Base-by-base conservation (phyloP, 2,113 vertebrate species). In the Melanerpes formicivorus region DNA sequence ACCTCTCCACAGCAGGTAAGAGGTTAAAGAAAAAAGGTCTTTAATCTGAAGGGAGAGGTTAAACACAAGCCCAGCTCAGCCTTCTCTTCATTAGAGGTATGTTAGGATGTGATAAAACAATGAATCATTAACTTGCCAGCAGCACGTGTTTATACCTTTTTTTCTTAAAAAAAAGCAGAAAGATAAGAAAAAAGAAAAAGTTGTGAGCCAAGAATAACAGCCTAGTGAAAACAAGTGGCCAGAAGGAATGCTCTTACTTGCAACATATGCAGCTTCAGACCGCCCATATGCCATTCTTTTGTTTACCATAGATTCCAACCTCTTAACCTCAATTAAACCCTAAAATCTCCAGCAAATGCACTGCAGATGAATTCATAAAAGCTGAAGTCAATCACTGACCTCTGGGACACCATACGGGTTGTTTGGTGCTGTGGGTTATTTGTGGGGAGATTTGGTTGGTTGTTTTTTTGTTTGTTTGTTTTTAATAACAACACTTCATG, bases 251-350 rank as follows among this genome's bases (percentile, higher is more conserved):
- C 78, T 88, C 70, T 78, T 92, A 77, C 84, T 91, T 87, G 95
- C 22, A 87, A 85, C 62, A 88, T 80, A 93, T 60, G 83, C 87
- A 84, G 78, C 80, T 95, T 90, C 92, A 92, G 82, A 60, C 77
- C 92, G 80, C 52, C 84, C 93, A 80, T 93, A 96, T 94, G 95
- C 90, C 58, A 67, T 86, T 88, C 92, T 90, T 96, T 91, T 95
- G 93, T 90, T 96, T 90, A 95, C 93, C 65, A 78, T 58, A 81
- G 71, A 90, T 82, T 83, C 86, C 81, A 95, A 95, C 92, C 91
- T 87, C 94, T 91, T 94, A 95, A 96, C 94, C 95, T 95, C 96
- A 96, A 88, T 97, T 97, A 95, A 95, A 91, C 88, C 52, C 74
- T 78, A 85, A 87, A 95, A 96, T 56, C 88, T 91, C 34, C 34